Evolutionary conservation across 2,888 invertebrate genomes (phyloP), one percentile per base, ranked within the genome.

Genomic region (Lasioglossum marginatum): DNA sequence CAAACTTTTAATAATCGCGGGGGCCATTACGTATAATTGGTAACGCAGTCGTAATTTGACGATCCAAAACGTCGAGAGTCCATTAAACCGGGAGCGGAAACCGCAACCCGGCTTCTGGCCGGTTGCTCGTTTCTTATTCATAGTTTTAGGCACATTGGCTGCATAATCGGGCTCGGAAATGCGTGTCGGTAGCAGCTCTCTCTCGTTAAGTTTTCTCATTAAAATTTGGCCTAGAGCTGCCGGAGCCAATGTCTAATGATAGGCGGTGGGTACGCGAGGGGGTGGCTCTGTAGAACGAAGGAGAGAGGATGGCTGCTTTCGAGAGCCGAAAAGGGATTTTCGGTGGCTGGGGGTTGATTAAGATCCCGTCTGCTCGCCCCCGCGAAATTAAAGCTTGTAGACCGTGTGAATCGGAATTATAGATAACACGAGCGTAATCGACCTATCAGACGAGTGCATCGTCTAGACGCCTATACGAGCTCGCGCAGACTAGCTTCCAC

Each of bases 201-300:
- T 77, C 78, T 75, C 81, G 78, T 87, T 87, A 87, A 87, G 77
- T 87, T 87, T 87, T 88, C 88, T 88, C 88, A 88, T 88, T 88
- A 88, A 88, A 88, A 88, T 88, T 81, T 85, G 78, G 85, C 80
- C 88, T 63, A 85, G 43, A 85, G 82, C 85, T 74, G 37, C 37
- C 72, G 78, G 76, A 77, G 78, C 85, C 77, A 82, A 81, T 80
- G 82, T 85, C 88, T 88, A 85, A 85, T 73, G 87, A 85, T 82
- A 78, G 78, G 27, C 40, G 40, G 40, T 12, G 4, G 27, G 16
- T 16, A 14, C 43, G 23, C 57, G 82, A 79, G 74, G 79, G 84
- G 82, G 82, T 66, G 70, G 70, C 80, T 8, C 23, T n/a, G 57
- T 12, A 31, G 63, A 12, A 19, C 23, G 43, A 2, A 8, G 37